Evolutionary conservation across 2,888 invertebrate species (phyloP), one percentile per base, ranked within the genome.

Genomic region (Caradrina kadenii): DNA sequence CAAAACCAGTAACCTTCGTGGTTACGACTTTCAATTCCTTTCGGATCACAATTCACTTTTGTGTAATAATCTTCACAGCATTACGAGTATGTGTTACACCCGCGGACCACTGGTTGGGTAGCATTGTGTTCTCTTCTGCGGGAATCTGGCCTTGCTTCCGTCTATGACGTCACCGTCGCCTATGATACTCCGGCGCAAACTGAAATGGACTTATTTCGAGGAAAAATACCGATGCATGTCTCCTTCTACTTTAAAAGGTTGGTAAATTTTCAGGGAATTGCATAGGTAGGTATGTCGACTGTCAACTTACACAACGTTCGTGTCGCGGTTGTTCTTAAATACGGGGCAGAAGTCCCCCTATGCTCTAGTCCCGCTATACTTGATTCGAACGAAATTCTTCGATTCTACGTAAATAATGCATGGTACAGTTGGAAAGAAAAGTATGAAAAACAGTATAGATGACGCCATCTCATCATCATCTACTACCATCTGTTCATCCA

Each of bases 151-250:
- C 92, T 98, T 63, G 96, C 97, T 74, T 97, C 98, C 0, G 96
- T 99, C n/a, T 98, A 98, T 90, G 98, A 99, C 90, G 96, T 98
- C 78, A 98, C 98, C 0, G 96, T 99, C n/a, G 98, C 97, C 0
- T 99, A 98, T 91, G 98, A 98, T 7, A 96, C 96, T 77, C 96
- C 96, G 17, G 98, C 98, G 0, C 98, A 98, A 90, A 97, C 97
- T 26, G 98, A 99, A 91, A 89, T 96, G 26, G 97, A 98, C 85
- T 92, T 98, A 58, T 86, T 98, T 10, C 93, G 93, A 21, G 98
- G 98, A 11, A 96, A 96, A 67, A 96, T 98, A 86, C 98, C 98
- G 0, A 96, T 96, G 75, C 96, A 97, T 87, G 97, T 98, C 15
- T 97, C 98, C 89, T 97, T 98, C 89, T 96, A 97, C 91, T 96